Evolutionary conservation across 1,140 invertebrate genomes (phyloP), one percentile per base, ranked within the genome.

Genomic region (Drosophila jambulina): DNA sequence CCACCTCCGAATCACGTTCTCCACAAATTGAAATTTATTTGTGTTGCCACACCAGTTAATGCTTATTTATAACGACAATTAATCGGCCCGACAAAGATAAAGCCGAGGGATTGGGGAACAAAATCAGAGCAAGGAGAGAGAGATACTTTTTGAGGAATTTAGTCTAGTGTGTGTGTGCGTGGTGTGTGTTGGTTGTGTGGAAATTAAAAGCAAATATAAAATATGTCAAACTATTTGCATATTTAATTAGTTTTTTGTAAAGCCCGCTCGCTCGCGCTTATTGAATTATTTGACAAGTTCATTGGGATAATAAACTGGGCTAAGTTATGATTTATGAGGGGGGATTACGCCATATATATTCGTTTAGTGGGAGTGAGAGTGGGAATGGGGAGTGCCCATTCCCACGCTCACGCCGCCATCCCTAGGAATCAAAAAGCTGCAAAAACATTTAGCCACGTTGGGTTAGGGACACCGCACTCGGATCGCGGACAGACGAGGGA

Each of bases 401-500:
- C 43, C 43, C 58, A 67, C 48, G 60, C 61, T 81, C 82, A 63
- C 67, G 57, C 38, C 67, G 62, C 64, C 82, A 86, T 86, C 75
- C 25, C 83, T 49, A 79, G 56, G 36, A 78, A 51, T 45, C 19
- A 60, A 56, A 67, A 56, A 84, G 75, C 74, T 69, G 75, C 57
- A 78, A 78, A 84, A 79, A 68, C 74, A 78, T 85, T 85, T 78
- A 85, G 82, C 75, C 59, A 68, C 49, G 48, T 36, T 82, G 76
- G 58, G 53, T 45, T 64, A 67, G 72, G 76, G 77, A 63, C 62
- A 70, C 48, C 45, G 15, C 45, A 27, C 43, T 69, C n/a, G 17
- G 60, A 51, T 23, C 25, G 61, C 10, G 36, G 46, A 21, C 46
- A 32, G 46, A 53, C 64, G 46, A 68, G 56, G 71, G 67, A 80